Conservation (phyloP, 2,888 invertebrate genomes). For the Pocota personata region DNA sequence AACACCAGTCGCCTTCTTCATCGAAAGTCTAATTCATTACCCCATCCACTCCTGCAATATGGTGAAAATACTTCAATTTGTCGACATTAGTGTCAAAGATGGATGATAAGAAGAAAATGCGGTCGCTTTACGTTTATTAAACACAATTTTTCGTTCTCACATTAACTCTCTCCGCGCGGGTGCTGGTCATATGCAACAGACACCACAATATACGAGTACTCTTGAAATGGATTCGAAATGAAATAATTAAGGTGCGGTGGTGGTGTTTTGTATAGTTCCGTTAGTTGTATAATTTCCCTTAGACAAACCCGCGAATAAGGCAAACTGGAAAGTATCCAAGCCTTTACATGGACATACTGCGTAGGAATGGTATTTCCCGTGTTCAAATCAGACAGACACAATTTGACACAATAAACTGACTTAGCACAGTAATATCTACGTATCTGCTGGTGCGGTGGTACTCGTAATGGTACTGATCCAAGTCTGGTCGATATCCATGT, state of each 20-base stretch:
- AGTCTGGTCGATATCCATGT: slow-evolving; percentile 68
- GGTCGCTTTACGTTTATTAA: slow-evolving; percentile 67
- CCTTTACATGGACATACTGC: slow-evolving; percentile 37
- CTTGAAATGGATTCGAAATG: slow-evolving; percentile 44
- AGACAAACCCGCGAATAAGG: background rate
- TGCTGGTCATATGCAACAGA: background rate
- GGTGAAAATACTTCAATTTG: slow-evolving; percentile 77
- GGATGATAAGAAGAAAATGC: slow-evolving; percentile 75
- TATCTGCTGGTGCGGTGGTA: background rate
- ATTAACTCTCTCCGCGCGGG: slow-evolving; percentile 17
- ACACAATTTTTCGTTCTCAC: slow-evolving; percentile 56
- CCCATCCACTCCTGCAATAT: slow-evolving; percentile 59
- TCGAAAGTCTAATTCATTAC: slow-evolving; percentile 72
- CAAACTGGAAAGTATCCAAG: slow-evolving; percentile 36
- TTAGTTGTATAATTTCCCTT: slow-evolving; percentile 44
- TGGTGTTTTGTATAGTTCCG: slow-evolving; percentile 35
- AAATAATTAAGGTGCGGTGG: slow-evolving; percentile 52
- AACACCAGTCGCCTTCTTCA: slow-evolving; percentile 60
- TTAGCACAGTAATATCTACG: slow-evolving; percentile 3
- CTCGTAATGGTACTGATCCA: slow-evolving; percentile 47
- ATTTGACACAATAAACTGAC: slow-evolving; percentile 42
- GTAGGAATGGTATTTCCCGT: slow-evolving; percentile 58
- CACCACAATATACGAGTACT: slow-evolving; percentile 8
- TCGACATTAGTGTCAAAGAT: slow-evolving; percentile 78
- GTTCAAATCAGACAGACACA: slow-evolving; percentile 23